A percentile compares a stretch with the other conserved stretches of the same genome.
Evolutionary conservation across 1,140 invertebrate genomes (phyloP).

Genomic region (Littorina saxatilis): DNA sequence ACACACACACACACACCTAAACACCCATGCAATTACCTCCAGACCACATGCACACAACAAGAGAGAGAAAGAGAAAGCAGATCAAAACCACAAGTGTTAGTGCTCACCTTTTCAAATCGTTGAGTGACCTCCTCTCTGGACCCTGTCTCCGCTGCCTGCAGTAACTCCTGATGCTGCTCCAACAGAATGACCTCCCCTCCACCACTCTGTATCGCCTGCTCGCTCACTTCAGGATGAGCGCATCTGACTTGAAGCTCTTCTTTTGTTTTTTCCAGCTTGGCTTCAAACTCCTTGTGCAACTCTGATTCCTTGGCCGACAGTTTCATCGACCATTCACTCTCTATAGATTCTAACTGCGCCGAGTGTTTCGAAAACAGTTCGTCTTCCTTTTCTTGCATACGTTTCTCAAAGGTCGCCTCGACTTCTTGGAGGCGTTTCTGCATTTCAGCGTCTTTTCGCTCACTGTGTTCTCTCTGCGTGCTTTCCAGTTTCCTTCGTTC

Average conservation of each 20-base stretch:
- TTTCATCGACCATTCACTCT: constrained; percentile 22
- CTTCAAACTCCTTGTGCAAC: background rate
- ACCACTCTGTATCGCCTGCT: constrained; percentile 38
- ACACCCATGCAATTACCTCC: background rate
- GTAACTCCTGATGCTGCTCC: background rate
- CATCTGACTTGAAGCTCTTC: background rate
- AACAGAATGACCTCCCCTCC: background rate
- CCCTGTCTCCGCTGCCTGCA: background rate
- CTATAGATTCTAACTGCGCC: constrained; percentile 38
- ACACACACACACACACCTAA: background rate
- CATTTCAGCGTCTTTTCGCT: constrained; percentile 8
- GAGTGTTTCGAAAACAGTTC: constrained; percentile 43
- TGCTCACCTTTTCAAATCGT: constrained; percentile 18
- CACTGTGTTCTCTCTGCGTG: background rate
- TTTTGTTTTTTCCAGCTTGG: background rate
- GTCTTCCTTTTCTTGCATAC: constrained; percentile 44
- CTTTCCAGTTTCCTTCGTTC: background rate
- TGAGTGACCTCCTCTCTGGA: background rate
- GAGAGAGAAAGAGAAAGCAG: background rate
- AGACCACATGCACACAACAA: background rate
- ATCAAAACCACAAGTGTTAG: too few relatives aligned
- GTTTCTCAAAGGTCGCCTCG: background rate
- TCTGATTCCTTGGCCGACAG: background rate
- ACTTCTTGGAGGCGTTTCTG: constrained; percentile 4
- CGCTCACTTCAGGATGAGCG: background rate